These are phyloP conservation scores for Diaphora mendica DNA, from an alignment of 2,888 invertebrate genomes.

Conservation along the genomic window DNA sequence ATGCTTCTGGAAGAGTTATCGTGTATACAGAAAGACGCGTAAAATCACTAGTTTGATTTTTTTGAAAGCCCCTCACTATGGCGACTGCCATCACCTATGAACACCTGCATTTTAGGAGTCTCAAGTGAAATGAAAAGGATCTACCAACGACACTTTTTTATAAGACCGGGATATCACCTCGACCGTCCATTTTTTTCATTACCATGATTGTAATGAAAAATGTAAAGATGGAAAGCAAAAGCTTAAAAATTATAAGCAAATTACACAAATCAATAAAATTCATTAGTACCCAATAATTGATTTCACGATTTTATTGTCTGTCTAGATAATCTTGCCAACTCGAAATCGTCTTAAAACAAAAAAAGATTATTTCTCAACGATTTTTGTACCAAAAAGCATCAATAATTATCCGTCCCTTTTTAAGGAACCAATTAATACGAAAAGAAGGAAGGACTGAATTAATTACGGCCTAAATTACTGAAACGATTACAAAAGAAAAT, in stretches of 20 bases:
- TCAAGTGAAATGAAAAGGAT: too few species aligned
- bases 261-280: neutral
- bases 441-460: slow-evolving; percentile 57
- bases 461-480: slow-evolving; percentile 71
- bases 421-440: slow-evolving; percentile 47
- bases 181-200: too few species aligned
- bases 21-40: too few species aligned
- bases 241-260: neutral
- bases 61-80: too few species aligned
- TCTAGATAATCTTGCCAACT: slow-evolving; percentile 23
- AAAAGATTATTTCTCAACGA: slow-evolving; percentile 29
- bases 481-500: slow-evolving; percentile 76
- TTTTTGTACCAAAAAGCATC: slow-evolving; percentile 39
- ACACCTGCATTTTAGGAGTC: too few species aligned
- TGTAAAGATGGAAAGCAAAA: neutral
- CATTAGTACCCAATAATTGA: slow-evolving; percentile 2
- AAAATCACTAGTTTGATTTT: too few species aligned
- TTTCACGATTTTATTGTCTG: slow-evolving; percentile 2
- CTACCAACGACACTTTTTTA: too few species aligned
- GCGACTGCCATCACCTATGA: too few species aligned
- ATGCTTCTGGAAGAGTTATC: too few species aligned
- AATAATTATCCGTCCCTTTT: slow-evolving; percentile 50
- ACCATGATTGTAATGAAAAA: neutral
- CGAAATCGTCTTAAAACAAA: slow-evolving; percentile 38
- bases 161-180: too few species aligned